Conservation (phyloP, 1,140 invertebrate species). For the Scaptomyza graminum region DNA sequence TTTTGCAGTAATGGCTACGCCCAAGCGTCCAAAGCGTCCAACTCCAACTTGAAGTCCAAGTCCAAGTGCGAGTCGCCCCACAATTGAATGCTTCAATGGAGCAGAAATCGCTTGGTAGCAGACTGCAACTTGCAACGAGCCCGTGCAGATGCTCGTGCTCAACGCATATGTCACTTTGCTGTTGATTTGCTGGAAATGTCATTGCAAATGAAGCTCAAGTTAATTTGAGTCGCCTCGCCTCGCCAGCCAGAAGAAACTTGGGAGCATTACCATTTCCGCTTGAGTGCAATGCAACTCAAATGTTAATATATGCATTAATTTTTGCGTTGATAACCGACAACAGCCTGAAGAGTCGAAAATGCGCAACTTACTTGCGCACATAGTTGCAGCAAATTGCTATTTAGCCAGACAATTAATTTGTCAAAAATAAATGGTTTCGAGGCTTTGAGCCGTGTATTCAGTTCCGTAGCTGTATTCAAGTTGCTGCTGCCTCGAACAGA, state of each 20-base stretch:
- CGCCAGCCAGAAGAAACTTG: neutral
- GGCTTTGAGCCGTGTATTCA: constrained; percentile 13
- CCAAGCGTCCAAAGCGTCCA: constrained; percentile 30
- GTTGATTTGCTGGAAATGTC: constrained; percentile 49
- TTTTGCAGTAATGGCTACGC: constrained; percentile 43
- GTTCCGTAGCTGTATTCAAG: neutral
- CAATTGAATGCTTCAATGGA: constrained; percentile 81
- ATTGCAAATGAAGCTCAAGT: constrained; percentile 62
- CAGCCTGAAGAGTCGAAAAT: constrained; percentile 15
- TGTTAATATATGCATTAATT: constrained; percentile 63
- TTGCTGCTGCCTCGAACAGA: constrained; percentile 21
- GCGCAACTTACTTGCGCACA: constrained; percentile 51
- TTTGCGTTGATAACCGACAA: constrained; percentile 31
- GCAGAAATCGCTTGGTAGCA: constrained; percentile 71
- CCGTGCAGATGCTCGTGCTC: constrained; percentile 5
- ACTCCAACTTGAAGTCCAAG: neutral
- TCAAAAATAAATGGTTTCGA: constrained; percentile 53
- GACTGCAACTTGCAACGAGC: constrained; percentile 12
- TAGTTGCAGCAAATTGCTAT: constrained; percentile 51
- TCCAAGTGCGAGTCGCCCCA: constrained; percentile 36
- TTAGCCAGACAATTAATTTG: constrained; percentile 77
- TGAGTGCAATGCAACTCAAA: constrained; percentile 38
- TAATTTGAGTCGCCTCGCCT: constrained; percentile 42
- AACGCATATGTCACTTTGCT: constrained; percentile 31
- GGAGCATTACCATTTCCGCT: constrained; percentile 41